Percentiles rank a stretch among this genome's conserved stretches.
Conservation (phyloP, 2,888 invertebrate species). For the Scrobipalpa atriplicella region DNA sequence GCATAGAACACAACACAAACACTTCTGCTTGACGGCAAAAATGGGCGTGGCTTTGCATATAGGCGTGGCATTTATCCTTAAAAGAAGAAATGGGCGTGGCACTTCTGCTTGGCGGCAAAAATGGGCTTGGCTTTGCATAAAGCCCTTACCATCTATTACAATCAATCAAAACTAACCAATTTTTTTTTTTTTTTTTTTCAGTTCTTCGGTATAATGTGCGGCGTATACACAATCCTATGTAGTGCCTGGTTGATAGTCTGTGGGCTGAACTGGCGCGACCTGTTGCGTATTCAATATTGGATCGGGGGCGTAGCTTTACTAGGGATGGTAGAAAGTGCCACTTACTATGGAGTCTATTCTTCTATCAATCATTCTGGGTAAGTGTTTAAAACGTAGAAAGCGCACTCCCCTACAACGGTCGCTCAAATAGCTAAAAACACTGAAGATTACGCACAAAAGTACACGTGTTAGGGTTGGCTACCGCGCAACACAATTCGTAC, state of each 20-base stretch:
- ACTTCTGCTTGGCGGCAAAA: too few species aligned
- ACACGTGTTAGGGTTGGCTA: too few species aligned
- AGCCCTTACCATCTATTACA: background rate
- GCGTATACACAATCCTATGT: slow-evolving; percentile 92
- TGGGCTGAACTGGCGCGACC: slow-evolving; percentile 94
- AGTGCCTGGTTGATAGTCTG: slow-evolving; percentile 92
- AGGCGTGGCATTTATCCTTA: too few species aligned
- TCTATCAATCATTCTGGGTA: slow-evolving; percentile 55
- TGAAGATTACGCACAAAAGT: too few species aligned
- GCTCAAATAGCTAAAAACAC: too few species aligned
- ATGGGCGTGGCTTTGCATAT: too few species aligned
- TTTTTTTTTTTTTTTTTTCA: slow-evolving; percentile 49
- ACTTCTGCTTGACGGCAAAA: too few species aligned
- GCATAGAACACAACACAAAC: too few species aligned
- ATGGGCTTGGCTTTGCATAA: too few species aligned
- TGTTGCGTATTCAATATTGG: slow-evolving; percentile 97
- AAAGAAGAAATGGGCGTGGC: too few species aligned
- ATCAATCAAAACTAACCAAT: background rate
- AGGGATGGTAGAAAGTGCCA: slow-evolving; percentile 94
- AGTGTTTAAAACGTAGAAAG: background rate
- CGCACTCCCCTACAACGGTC: too few species aligned
- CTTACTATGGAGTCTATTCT: slow-evolving; percentile 94
- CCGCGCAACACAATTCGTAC: too few species aligned
- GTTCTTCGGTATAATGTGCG: slow-evolving; percentile 96
- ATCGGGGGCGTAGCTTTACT: slow-evolving; percentile 95